Evolutionary conservation across 2,888 invertebrate genomes (phyloP).

Genomic region (Nycteola revayana): DNA sequence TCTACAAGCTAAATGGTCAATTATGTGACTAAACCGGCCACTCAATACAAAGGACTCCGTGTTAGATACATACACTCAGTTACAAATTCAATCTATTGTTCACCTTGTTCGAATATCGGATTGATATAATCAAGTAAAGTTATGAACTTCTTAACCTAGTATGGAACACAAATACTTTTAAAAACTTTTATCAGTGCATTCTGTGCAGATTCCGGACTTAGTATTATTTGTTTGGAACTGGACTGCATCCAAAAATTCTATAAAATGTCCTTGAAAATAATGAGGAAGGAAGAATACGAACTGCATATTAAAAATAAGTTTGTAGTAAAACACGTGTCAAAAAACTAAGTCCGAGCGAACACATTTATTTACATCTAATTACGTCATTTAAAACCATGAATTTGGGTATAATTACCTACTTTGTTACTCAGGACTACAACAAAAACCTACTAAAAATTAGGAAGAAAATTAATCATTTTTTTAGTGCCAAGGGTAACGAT

Average conservation of each 20-base stretch:
- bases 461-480: too few species aligned
- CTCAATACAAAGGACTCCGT: constrained; percentile 43
- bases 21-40: constrained; percentile 50
- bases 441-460: too few species aligned
- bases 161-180: background rate
- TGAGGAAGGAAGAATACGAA: background rate
- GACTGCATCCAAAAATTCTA: constrained; percentile 10
- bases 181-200: background rate
- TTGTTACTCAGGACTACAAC: too few species aligned
- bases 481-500: too few species aligned
- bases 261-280: constrained; percentile 7
- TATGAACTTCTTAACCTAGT: background rate
- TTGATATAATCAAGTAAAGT: background rate
- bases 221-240: background rate
- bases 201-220: background rate
- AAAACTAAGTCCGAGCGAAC: too few species aligned
- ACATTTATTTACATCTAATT: too few species aligned
- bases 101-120: constrained; percentile 7
- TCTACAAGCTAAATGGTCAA: constrained; percentile 67
- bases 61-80: constrained; percentile 23
- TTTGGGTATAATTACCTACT: too few species aligned
- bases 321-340: too few species aligned
- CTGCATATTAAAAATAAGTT: too few species aligned
- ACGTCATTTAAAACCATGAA: too few species aligned
- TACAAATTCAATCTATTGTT: constrained; percentile 27